A percentile compares a stretch with the other conserved stretches of the same genome.
phyloP scores from a whole-genome alignment of 2,113 vertebrate species.

The Peucedramus taeniatus region DNA sequence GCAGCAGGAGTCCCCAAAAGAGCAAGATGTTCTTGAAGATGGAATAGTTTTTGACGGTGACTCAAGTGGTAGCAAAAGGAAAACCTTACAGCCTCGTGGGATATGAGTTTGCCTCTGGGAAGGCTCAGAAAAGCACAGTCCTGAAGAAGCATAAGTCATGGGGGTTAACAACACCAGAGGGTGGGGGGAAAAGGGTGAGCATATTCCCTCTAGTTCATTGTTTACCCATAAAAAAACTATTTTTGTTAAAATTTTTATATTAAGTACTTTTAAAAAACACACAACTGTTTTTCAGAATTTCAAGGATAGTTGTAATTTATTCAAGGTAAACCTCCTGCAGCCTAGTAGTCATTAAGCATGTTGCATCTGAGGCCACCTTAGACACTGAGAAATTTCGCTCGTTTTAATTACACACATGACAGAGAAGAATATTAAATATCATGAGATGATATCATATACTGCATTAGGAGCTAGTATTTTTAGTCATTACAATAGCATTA shows the following conservation, averaged over 20 bases:
- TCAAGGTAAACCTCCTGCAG: background rate
- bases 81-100: background rate
- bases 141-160: background rate
- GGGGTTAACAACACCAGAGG: background rate
- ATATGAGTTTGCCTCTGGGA: background rate
- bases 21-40: background rate
- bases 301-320: background rate
- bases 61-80: background rate
- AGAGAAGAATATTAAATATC: background rate
- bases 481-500: background rate
- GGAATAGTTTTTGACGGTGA: background rate
- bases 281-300: background rate
- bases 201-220: background rate
- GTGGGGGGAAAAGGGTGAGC: background rate
- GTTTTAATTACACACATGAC: background rate
- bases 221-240: background rate
- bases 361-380: background rate
- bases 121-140: background rate
- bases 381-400: background rate
- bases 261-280: background rate
- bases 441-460: background rate
- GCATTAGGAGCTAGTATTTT: background rate
- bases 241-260: background rate
- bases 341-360: background rate
- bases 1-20: background rate